phyloP scores from a whole-genome alignment of 2,113 vertebrate genomes.

The Lasiurus borealis region DNA sequence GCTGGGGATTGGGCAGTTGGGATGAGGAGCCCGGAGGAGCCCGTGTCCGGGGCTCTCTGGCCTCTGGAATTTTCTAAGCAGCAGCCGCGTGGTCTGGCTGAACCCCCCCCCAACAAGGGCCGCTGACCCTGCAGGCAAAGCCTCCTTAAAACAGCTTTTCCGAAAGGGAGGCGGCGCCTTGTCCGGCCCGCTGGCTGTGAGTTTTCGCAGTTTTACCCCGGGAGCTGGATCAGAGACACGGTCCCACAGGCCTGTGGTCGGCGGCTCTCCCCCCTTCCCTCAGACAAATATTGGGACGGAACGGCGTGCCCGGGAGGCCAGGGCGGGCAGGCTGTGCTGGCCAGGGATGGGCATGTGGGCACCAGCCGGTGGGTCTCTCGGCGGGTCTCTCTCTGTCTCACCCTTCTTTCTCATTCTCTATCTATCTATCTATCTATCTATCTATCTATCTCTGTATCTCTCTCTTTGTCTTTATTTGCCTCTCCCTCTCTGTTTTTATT shows the following conservation, averaged over 20 bases:
- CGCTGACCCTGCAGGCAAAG: neutral
- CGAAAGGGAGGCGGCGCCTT: neutral
- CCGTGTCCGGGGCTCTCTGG: neutral
- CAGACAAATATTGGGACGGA: constrained; percentile 31
- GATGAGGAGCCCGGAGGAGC: neutral
- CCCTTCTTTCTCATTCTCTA: neutral
- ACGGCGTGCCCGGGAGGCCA: neutral
- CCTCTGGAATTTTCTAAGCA: neutral
- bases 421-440: too few relatives aligned
- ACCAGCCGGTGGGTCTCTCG: fast-evolving
- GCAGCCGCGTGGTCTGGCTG: neutral
- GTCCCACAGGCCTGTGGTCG: neutral
- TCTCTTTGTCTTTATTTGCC: too few relatives aligned
- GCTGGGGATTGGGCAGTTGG: neutral
- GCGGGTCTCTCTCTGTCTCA: neutral
- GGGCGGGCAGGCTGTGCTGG: neutral
- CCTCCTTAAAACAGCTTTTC: neutral
- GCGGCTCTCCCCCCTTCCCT: constrained; percentile 16
- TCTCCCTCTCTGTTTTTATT: too few relatives aligned
- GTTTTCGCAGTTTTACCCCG: constrained; percentile 35
- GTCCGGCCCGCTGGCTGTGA: constrained; percentile 45
- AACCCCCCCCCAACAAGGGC: constrained; percentile 42
- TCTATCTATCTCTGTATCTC: too few relatives aligned
- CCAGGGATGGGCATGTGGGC: neutral
- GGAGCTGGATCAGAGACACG: constrained; percentile 56